A percentile compares a stretch with the other conserved stretches of the same genome.
phyloP scores from a whole-genome alignment of 2,888 invertebrate genomes.

The Acronicta psi region DNA sequence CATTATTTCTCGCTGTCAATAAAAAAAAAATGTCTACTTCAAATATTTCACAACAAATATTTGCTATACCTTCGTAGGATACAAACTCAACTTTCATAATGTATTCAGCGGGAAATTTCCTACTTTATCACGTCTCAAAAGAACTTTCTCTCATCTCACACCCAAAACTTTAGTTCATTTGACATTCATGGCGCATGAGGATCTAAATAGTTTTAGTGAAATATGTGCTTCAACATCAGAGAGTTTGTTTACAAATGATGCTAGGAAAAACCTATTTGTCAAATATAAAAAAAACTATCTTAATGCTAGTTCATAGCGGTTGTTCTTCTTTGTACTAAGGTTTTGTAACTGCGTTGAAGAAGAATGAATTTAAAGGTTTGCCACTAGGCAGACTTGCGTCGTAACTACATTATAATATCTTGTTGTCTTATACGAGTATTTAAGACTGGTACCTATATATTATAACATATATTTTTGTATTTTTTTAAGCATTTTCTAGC shows the following conservation, averaged over 20 bases:
- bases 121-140: conserved; percentile 67
- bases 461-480: too few species aligned
- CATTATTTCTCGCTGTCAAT: background rate
- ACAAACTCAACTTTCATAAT: conserved; percentile 52
- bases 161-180: conserved; percentile 70
- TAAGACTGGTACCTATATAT: too few species aligned
- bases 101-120: conserved; percentile 59
- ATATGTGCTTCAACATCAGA: conserved; percentile 55
- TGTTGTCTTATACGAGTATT: too few species aligned
- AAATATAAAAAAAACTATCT: too few species aligned
- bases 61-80: conserved; percentile 44
- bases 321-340: too few species aligned
- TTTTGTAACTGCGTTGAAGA: too few species aligned
- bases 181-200: conserved; percentile 71
- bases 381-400: too few species aligned
- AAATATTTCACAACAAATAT: conserved; percentile 44
- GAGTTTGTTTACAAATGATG: conserved; percentile 41
- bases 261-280: conserved; percentile 21
- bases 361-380: too few species aligned
- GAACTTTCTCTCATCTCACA: conserved; percentile 67
- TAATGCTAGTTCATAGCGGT: too few species aligned
- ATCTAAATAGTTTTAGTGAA: conserved; percentile 69
- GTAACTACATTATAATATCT: too few species aligned
- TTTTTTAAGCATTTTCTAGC: too few species aligned
- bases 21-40: conserved; percentile 13